phyloP scores from a whole-genome alignment of 2,113 vertebrate species.

The Pomatorhinus ruficollis region DNA sequence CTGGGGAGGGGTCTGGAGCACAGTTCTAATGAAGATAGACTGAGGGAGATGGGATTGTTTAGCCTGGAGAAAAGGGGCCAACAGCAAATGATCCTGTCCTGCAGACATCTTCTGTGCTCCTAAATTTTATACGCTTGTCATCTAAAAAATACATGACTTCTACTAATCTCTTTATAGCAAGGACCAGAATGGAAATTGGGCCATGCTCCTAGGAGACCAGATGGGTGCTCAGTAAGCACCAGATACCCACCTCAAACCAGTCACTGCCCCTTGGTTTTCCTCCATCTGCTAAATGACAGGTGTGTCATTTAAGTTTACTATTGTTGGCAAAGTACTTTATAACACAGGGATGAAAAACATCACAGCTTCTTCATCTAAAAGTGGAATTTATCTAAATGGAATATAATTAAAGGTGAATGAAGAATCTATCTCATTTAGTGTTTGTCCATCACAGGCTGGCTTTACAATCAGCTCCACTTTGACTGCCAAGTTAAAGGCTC shows the following conservation, averaged over 20 bases:
- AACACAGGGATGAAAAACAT: neutral
- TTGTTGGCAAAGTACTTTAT: neutral
- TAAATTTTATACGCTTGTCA: neutral
- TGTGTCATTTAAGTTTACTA: neutral
- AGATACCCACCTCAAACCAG: neutral
- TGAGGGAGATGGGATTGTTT: neutral
- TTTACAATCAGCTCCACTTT: neutral
- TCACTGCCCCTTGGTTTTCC: neutral
- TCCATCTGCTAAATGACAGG: neutral
- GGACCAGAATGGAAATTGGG: neutral
- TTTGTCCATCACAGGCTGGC: neutral
- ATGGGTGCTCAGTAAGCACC: neutral
- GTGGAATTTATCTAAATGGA: neutral
- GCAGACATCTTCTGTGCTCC: neutral
- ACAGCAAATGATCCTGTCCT: neutral
- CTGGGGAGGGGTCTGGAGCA: neutral
- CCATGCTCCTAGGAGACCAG: neutral
- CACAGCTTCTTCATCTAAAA: neutral
- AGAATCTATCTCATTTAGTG: neutral
- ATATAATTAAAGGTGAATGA: neutral
- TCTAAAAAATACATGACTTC: neutral
- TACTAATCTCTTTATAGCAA: neutral
- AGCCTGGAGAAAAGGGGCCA: neutral
- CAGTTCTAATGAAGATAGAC: fast-evolving
- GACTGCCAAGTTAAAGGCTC: neutral